Base-by-base conservation (phyloP, 2,113 vertebrate genomes). In the Lepus americanus region DNA sequence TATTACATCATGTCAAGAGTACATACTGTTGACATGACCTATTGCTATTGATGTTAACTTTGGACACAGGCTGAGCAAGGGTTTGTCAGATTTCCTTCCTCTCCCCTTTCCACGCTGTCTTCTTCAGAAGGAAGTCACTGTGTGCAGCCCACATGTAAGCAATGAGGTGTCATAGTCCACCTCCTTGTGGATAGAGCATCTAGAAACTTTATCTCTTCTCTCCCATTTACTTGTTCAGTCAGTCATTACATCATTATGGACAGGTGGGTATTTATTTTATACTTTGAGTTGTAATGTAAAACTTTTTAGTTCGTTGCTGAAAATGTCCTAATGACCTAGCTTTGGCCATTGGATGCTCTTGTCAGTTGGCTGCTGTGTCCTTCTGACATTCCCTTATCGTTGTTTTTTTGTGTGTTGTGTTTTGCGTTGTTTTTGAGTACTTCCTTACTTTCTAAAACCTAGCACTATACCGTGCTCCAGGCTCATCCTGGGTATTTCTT, bases 201-300 rank as follows among this genome's bases (percentile, higher is more conserved):
- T 63, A 55, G 36, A 73, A 39, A 31, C 61, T 80, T 94, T 63
- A 27, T 81, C n/a, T 51, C 11, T 61, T 77, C 5, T 59, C 16
- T 19, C 61, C 25, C 20, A 84, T 69, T 92, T 85, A 53, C 84
- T 70, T 76, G 66, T 85, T 81, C 85, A 85, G 84, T 53, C n/a
- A 61, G 11, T 69, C 51, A 76, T 69, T 90, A 31, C 66, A 74
- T 83, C 10, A 87, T 5, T 88, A 59, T 86, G 20, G n/a, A 66
- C 39, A 86, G 25, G 31, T 10, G n/a, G 53, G 53, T 90, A 67
- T 39, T 92, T 90, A 66, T 74, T 86, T 89, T 92, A 49, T 74
- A 61, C 13, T 89, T 94, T 86, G 61, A 29, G 22, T 89, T 76
- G 4, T 95, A 89, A 92, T 49, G 72, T 39, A 85, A 55, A 92